A percentile compares a stretch with the other conserved stretches of the same genome.
phyloP scores from a whole-genome alignment of 2,888 invertebrate species.

The Omphaloscelis lunosa region DNA sequence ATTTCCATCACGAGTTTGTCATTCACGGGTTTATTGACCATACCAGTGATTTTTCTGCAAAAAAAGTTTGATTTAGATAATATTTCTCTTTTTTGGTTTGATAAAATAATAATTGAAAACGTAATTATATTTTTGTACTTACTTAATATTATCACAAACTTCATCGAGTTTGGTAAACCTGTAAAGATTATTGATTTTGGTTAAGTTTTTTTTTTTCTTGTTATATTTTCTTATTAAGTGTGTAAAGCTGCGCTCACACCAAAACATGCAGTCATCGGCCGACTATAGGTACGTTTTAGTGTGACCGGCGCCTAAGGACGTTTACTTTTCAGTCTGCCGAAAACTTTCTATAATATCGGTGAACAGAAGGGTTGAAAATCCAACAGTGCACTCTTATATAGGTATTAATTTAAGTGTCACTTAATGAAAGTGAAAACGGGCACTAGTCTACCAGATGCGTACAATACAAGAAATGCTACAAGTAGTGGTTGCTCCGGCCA shows the following conservation, averaged over 20 bases:
- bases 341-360: not conserved
- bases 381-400: too few relatives aligned
- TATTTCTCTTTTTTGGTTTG: not conserved
- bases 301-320: not conserved
- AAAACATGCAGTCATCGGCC: not conserved
- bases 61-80: not conserved
- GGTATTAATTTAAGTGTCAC: too few relatives aligned
- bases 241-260: slow-evolving; percentile 3
- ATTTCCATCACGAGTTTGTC: too few relatives aligned
- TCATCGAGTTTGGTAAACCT: accelerated
- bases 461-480: not conserved
- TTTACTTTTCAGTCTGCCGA: not conserved
- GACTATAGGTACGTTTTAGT: not conserved
- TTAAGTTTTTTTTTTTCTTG: slow-evolving; percentile 3
- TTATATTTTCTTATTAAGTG: too few relatives aligned
- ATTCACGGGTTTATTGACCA: too few relatives aligned
- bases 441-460: not conserved
- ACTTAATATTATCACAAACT: slow-evolving; percentile 11
- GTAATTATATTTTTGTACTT: slow-evolving; percentile 21
- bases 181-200: slow-evolving; percentile 2
- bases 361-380: too few relatives aligned
- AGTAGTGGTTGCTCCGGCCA: not conserved
- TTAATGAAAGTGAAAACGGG: too few relatives aligned
- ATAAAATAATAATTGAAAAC: not conserved
- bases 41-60: not conserved